phyloP scores from a whole-genome alignment of 37 sponge, comb jelly and placozoan species.

The Bolinopsis microptera region DNA sequence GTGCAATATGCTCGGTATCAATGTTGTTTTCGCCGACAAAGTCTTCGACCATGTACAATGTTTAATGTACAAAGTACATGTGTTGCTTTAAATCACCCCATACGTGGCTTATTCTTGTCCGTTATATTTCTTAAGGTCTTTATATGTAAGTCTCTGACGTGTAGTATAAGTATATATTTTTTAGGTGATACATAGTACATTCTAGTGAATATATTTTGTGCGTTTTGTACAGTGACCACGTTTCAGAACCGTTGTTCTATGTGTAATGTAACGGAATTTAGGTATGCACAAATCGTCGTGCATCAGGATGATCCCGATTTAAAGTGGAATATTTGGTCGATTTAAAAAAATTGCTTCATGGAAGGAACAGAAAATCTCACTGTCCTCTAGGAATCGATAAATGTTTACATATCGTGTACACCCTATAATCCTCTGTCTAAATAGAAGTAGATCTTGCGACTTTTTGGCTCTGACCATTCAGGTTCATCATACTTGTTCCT shows the following conservation, averaged over 20 bases:
- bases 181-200: slow-evolving; percentile 22
- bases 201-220: too few relatives aligned
- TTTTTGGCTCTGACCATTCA: not conserved
- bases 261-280: slow-evolving; percentile 2
- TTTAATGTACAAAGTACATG: not conserved
- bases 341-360: too few relatives aligned
- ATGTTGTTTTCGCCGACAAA: not conserved
- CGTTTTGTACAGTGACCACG: not conserved
- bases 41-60: too few relatives aligned
- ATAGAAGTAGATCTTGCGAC: too few relatives aligned
- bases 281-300: not conserved
- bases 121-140: not conserved
- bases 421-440: too few relatives aligned
- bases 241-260: not conserved
- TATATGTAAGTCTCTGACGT: not conserved
- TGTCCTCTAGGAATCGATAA: too few relatives aligned
- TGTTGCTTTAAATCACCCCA: not conserved
- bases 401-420: too few relatives aligned
- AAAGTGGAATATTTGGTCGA: not conserved
- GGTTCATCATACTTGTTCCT: not conserved
- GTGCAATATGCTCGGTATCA: not conserved
- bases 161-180: not conserved
- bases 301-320: not conserved
- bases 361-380: too few relatives aligned
- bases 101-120: not conserved